These are phyloP conservation scores for Phalera bucephala DNA, from an alignment of 2,888 invertebrate genomes.

Conservation along the genomic window DNA sequence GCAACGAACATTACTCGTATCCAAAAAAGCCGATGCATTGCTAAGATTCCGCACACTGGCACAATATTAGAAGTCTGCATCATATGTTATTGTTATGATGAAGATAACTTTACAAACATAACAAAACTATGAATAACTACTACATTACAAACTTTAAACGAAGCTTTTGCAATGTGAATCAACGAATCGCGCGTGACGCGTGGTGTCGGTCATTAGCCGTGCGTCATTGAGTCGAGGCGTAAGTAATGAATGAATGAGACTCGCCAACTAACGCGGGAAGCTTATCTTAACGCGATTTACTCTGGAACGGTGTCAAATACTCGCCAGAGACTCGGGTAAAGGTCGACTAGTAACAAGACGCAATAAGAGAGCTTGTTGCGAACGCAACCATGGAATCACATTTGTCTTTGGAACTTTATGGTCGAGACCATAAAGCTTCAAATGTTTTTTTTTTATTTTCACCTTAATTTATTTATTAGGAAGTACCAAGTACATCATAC, in stretches of 20 bases:
- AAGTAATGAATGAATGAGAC: slow-evolving; percentile 30
- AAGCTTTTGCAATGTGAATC: slow-evolving; percentile 21
- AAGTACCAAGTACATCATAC: too few relatives aligned
- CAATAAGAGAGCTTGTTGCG: too few relatives aligned
- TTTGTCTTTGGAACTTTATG: too few relatives aligned
- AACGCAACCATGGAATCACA: too few relatives aligned
- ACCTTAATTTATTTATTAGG: too few relatives aligned
- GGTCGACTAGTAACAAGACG: slow-evolving; percentile 4
- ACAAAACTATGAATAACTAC: background rate
- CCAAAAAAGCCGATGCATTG: too few relatives aligned
- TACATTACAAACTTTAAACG: slow-evolving; percentile 9
- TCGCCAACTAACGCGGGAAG: slow-evolving; percentile 18
- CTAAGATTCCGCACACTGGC: too few relatives aligned
- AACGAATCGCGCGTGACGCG: slow-evolving; percentile 26
- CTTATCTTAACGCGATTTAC: slow-evolving; percentile 22
- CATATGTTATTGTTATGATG: background rate
- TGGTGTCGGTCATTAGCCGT: slow-evolving; percentile 26
- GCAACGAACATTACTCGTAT: too few relatives aligned
- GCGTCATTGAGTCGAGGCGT: slow-evolving; percentile 19
- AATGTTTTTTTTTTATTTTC: too few relatives aligned
- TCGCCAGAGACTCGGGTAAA: slow-evolving; percentile 21
- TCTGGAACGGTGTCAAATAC: slow-evolving; percentile 18
- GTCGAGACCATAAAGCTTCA: too few relatives aligned
- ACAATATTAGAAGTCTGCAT: too few relatives aligned
- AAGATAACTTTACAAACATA: background rate